A percentile compares a stretch with the other conserved stretches of the same genome.
These are phyloP conservation scores for Rynchops niger DNA, from an alignment of 2,113 vertebrate genomes.

Conservation along the genomic window DNA sequence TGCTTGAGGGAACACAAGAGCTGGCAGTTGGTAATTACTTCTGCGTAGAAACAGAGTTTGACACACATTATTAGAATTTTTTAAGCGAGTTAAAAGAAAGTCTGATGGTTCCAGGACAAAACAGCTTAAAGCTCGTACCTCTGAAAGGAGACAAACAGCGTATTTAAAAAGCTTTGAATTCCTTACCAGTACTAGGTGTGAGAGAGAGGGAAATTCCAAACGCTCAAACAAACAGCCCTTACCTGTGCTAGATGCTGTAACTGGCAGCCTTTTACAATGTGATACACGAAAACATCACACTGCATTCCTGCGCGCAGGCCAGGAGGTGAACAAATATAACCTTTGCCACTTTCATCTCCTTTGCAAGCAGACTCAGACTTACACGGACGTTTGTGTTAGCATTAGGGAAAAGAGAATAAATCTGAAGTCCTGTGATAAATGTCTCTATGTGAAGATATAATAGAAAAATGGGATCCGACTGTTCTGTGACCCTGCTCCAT, in stretches of 20 bases:
- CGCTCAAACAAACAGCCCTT: not conserved
- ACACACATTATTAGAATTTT: constrained; percentile 32
- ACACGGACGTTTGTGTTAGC: not conserved
- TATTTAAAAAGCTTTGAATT: not conserved
- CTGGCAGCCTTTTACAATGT: not conserved
- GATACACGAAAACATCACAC: not conserved
- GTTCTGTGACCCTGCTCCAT: not conserved
- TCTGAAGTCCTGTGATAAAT: not conserved
- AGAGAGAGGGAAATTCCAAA: not conserved
- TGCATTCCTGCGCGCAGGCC: rapidly evolving
- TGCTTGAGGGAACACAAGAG: not conserved
- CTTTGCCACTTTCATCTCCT: not conserved
- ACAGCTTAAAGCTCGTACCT: not conserved
- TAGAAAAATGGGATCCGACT: not conserved
- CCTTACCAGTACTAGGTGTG: not conserved
- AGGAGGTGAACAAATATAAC: not conserved
- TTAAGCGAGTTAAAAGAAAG: constrained; percentile 22
- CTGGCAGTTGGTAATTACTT: constrained; percentile 52
- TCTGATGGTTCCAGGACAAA: not conserved
- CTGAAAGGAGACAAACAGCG: not conserved
- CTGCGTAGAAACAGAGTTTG: constrained; percentile 7
- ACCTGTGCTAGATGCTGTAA: not conserved
- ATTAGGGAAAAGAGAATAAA: not conserved
- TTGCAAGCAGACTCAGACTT: not conserved
- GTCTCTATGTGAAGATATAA: not conserved